A percentile compares a stretch with the other conserved stretches of the same genome.
phyloP scores from a whole-genome alignment of 2,888 invertebrate species.

The Adineta ricciae region DNA sequence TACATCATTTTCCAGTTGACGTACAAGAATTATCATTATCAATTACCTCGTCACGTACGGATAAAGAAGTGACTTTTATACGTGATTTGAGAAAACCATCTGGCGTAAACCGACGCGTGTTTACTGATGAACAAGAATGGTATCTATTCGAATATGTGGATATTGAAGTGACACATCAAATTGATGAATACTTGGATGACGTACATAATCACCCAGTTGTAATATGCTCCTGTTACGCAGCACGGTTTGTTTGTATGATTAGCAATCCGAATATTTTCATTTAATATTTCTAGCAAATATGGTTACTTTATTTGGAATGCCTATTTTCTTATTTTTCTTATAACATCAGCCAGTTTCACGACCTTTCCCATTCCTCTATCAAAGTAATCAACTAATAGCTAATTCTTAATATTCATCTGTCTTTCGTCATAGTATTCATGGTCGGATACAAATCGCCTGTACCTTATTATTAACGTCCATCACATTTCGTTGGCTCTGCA shows the following conservation, averaged over 20 bases:
- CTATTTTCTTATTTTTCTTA: neutral
- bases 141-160: neutral
- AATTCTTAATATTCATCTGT: neutral
- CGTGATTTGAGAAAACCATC: neutral
- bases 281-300: neutral
- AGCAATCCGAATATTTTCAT: too few relatives aligned
- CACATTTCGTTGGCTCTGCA: neutral
- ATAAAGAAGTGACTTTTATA: neutral
- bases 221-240: neutral
- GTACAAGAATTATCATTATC: neutral
- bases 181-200: neutral
- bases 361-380: neutral
- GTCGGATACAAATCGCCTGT: neutral
- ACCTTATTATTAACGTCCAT: neutral
- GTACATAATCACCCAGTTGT: neutral
- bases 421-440: neutral
- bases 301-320: neutral
- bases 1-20: neutral
- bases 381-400: neutral
- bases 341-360: neutral
- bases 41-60: neutral
- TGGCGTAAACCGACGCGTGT: neutral
- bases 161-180: neutral
- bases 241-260: neutral
- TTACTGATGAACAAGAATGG: conserved; percentile 6